Evolutionary conservation across 2,797 vertebrate genomes (phyloP).

Genomic region (Otolemur crassicaudatus): DNA sequence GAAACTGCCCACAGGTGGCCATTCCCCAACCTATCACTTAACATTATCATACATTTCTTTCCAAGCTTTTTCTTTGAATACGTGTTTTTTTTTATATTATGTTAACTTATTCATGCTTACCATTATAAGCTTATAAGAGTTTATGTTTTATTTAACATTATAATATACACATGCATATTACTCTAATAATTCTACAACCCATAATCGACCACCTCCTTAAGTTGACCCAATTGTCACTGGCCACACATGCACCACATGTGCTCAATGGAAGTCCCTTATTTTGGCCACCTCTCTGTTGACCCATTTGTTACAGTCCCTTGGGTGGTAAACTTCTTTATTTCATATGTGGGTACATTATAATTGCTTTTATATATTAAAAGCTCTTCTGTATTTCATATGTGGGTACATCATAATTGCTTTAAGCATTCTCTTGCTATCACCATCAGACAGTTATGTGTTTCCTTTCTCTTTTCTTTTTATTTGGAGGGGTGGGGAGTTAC

Average conservation of each 20-base stretch:
- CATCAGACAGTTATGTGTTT: neutral
- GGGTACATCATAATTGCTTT: neutral
- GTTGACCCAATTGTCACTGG: no score
- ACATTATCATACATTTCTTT: conserved; percentile 22
- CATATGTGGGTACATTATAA: neutral
- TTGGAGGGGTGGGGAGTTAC: neutral
- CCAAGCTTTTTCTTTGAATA: conserved; percentile 31
- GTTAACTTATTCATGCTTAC: neutral
- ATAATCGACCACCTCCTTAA: no score
- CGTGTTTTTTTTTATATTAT: neutral
- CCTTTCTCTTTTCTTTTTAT: neutral
- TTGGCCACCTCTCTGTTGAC: no score
- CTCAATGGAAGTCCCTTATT: no score
- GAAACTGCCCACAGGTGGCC: neutral
- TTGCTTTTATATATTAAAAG: no score
- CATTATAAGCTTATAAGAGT: neutral
- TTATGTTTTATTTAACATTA: neutral
- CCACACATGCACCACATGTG: no score
- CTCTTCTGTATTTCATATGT: neutral
- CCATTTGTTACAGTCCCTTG: no score
- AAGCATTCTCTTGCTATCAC: neutral
- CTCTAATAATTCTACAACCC: neutral
- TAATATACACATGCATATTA: neutral
- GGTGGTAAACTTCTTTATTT: neutral
- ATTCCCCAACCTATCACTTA: neutral